A percentile compares a stretch with the other conserved stretches of the same genome.
These are phyloP conservation scores for Drosophila fuyamai DNA, from an alignment of 1,140 invertebrate genomes.

Conservation along the genomic window DNA sequence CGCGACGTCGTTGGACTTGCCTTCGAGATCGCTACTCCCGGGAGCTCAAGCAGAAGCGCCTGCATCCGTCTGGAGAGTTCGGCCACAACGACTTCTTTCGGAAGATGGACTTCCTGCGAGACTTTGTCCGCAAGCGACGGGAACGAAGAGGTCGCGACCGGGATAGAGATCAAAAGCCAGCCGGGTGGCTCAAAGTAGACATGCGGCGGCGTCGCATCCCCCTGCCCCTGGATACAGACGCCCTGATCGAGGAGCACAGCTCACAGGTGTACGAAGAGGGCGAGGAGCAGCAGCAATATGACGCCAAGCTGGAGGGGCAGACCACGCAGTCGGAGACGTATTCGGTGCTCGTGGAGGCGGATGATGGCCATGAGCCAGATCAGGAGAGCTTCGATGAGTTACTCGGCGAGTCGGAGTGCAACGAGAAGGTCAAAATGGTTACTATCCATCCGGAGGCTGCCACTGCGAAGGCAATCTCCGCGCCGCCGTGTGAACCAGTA, in stretches of 20 bases:
- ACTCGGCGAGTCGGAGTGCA: slow-evolving; percentile 34
- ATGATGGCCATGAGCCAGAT: slow-evolving; percentile 51
- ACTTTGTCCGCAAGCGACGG: slow-evolving; percentile 70
- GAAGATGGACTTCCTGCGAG: slow-evolving; percentile 76
- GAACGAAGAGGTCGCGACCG: slow-evolving; percentile 57
- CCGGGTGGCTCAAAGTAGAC: slow-evolving; percentile 56
- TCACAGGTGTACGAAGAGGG: slow-evolving; percentile 58
- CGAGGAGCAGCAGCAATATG: slow-evolving; percentile 60
- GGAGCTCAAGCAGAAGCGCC: slow-evolving; percentile 69
- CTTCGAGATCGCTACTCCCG: slow-evolving; percentile 73
- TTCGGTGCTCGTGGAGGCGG: slow-evolving; percentile 66
- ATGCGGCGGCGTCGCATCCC: slow-evolving; percentile 15
- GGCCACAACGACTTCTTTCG: slow-evolving; percentile 74
- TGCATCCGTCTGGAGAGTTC: slow-evolving; percentile 70
- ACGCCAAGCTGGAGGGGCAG: slow-evolving; percentile 59
- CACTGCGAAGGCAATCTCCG: slow-evolving; percentile 1
- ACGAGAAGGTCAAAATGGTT: slow-evolving; percentile 42
- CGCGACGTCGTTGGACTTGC: slow-evolving; percentile 73
- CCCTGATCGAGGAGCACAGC: slow-evolving; percentile 52
- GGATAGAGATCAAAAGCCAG: slow-evolving; percentile 42
- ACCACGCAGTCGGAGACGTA: slow-evolving; percentile 68
- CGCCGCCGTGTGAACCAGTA: slow-evolving; percentile 4
- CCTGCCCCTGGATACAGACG: slow-evolving; percentile 22
- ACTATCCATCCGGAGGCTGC: slow-evolving; percentile 31
- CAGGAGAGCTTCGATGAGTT: slow-evolving; percentile 56